phyloP scores from a whole-genome alignment of 2,888 invertebrate genomes.

The Buathra laborator region DNA sequence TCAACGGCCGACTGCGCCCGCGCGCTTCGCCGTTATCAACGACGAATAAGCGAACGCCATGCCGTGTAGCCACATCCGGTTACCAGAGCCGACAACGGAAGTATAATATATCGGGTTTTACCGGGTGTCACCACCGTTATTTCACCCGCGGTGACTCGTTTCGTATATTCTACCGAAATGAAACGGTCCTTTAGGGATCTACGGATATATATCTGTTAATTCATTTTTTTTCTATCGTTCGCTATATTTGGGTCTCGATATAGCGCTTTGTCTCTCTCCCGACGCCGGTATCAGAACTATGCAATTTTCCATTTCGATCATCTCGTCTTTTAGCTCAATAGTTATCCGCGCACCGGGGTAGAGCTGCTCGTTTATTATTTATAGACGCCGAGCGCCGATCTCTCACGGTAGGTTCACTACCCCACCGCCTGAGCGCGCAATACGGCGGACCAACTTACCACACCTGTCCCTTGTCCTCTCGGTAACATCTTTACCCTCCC shows the following conservation, averaged over 20 bases:
- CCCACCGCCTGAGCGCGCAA: not conserved
- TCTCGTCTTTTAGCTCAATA: conserved; percentile 1
- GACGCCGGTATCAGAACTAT: not conserved
- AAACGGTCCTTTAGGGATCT: not conserved
- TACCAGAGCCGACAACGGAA: not conserved
- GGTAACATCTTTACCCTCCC: not conserved
- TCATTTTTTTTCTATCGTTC: not conserved
- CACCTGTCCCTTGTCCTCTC: not conserved
- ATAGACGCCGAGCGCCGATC: not conserved
- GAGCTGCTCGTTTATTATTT: not conserved
- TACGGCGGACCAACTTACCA: not conserved
- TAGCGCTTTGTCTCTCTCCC: not conserved
- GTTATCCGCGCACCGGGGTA: not conserved
- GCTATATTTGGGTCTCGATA: not conserved
- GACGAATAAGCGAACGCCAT: conserved; percentile 24
- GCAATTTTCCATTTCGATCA: conserved; percentile 13
- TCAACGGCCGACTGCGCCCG: conserved; percentile 19
- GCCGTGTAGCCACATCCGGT: not conserved
- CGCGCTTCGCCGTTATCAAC: conserved; percentile 38
- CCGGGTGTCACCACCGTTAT: not conserved
- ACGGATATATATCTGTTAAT: not conserved
- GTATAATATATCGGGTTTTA: conserved; percentile 35
- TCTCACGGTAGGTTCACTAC: not conserved
- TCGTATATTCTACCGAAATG: not conserved
- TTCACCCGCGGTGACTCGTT: not conserved